Evolutionary conservation across 2,113 vertebrate species (phyloP).

Genomic region (Herpailurus yagouaroundi): DNA sequence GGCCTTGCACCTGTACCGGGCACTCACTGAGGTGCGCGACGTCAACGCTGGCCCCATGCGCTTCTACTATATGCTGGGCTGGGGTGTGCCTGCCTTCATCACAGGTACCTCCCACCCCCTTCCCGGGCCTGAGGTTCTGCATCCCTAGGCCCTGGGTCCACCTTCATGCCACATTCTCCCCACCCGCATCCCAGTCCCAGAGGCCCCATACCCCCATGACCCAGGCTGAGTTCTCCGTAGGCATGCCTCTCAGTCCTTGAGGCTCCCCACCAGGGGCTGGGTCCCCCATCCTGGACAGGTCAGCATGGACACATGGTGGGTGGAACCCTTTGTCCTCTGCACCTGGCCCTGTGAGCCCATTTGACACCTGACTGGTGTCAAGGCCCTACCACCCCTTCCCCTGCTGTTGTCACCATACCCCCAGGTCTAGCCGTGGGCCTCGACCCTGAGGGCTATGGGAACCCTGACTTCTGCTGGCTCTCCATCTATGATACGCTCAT

Average conservation of each 20-base stretch:
- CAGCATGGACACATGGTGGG: not conserved
- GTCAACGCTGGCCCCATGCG: slow-evolving; percentile 96
- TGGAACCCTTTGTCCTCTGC: not conserved
- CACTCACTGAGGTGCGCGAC: slow-evolving; percentile 92
- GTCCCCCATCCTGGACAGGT: not conserved
- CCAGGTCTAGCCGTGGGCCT: slow-evolving; percentile 94
- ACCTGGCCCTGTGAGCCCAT: not conserved
- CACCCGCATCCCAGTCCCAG: not conserved
- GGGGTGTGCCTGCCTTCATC: slow-evolving; percentile 96
- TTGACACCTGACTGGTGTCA: not conserved
- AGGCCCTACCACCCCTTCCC: not conserved
- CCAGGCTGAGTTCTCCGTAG: not conserved
- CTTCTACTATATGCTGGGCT: slow-evolving; percentile 97
- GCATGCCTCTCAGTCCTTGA: not conserved
- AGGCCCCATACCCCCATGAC: not conserved
- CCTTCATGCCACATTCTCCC: not conserved
- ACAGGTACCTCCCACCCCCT: slow-evolving; percentile 87
- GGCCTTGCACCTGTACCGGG: slow-evolving; percentile 94
- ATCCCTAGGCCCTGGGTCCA: no score
- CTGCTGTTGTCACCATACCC: not conserved
- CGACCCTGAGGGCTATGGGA: slow-evolving; percentile 96
- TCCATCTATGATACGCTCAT: slow-evolving; percentile 94
- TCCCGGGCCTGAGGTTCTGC: not conserved
- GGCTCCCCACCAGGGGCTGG: not conserved
- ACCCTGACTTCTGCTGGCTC: slow-evolving; percentile 97